Evolutionary conservation across 2,797 vertebrate genomes (phyloP), one percentile per base, ranked within the genome.

Genomic region (Danionella dracula): DNA sequence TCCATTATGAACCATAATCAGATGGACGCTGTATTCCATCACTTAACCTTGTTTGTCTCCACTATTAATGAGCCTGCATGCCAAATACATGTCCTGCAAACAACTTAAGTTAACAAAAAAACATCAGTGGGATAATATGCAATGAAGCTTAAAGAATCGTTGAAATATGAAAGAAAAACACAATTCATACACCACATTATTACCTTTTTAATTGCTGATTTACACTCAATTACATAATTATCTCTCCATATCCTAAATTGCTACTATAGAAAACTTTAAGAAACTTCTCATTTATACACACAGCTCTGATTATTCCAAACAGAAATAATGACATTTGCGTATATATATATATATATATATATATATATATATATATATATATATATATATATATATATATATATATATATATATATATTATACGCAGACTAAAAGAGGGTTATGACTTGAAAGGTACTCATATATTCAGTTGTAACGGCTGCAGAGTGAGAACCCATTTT

Each of bases 151-250:
- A n/a, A n/a, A n/a, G n/a, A n/a, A n/a, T n/a, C n/a, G n/a, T n/a
- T n/a, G n/a, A n/a, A n/a, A n/a, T 53, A 31, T 16, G 31, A 20
- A n/a, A 48, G 19, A n/a, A n/a, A 66, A 50, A 58, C 48, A 68
- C 41, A 44, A 23, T 40, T 20, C 20, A 31, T 50, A 46, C 1
- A 38, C 32, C 1, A 54, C 46, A 61, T 68, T 55, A 66, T 51
- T 37, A n/a, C 57, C 23, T 12, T 70, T 76, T 76, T 72, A 48
- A 48, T 61, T 51, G 10, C 11, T 27, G 37, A 68, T 64, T 45
- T 49, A 2, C 13, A 37, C 44, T 42, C 49, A 32, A 9, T 20
- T 1, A 21, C 40, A 53, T 41, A n/a, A n/a, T n/a, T 69, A 67
- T 40, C 53, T 44, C 31, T 50, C 34, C 55, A 57, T 40, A 42